Base-by-base conservation (phyloP, 2,888 invertebrate genomes). In the Cistogaster globosa region DNA sequence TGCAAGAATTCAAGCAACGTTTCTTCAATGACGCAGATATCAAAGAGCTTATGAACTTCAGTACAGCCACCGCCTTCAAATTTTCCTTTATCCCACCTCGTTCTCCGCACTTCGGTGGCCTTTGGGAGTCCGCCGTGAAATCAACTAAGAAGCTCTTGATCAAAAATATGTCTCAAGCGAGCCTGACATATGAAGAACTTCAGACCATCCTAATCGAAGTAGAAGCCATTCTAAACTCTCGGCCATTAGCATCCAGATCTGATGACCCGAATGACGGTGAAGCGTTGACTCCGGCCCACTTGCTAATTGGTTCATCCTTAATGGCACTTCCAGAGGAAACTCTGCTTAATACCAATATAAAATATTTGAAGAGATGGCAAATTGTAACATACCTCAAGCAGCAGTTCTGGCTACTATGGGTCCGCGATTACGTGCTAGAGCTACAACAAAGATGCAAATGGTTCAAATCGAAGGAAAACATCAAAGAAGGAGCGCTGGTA, bases 261-360 rank as follows among this genome's bases (percentile, higher is more conserved):
- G 60, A 83, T 22, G 84, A 87, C 57, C 86, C 87, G 9, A 87
- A 87, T 75, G 87, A 87, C 62, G 74, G 83, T 11, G 78, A 82
- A 80, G 86, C 88, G 0, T 51, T 88, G 0, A 87, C 87, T 0
- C 87, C 87, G 1, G 87, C 69, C 1, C 86, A 87, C 48, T 58
- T 87, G 20, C 38, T 84, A 14, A 86, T 87, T 68, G 87, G 87
- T 11, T 78, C 65, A 16, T 69, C 86, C 0, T 63, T 88, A 11
- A 45, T 57, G 20, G 45, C 83, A 0, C n/a, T 80, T 6, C 82
- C 65, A 20, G 83, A 85, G n/a, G 68, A 80, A 68, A 26, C 38
- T 9, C 11, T 38, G 38, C 7, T 38, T 38, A 11, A 38, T 38
- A 38, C 36, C 26, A 72, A 72, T 9, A 32, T 38, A 12, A 72